Percentiles rank a stretch among this genome's conserved stretches.
These are phyloP conservation scores for Holcopasites calliopsidis DNA, from an alignment of 1,140 invertebrate genomes.

Conservation along the genomic window DNA sequence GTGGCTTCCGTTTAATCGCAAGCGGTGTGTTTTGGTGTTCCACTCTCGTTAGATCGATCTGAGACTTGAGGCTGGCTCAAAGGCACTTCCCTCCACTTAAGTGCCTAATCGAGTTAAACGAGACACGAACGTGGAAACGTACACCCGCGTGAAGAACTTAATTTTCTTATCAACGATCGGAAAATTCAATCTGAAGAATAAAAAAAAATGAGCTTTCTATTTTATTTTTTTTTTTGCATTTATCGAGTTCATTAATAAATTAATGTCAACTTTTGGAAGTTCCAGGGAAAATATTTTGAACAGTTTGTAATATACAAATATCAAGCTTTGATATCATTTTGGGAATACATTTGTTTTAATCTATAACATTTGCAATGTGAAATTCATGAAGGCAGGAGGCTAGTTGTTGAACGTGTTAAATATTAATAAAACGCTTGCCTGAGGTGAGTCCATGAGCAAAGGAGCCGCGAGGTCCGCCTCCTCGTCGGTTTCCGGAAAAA, in stretches of 20 bases:
- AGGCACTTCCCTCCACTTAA: constrained; percentile 9
- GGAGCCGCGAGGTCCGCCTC: constrained; percentile 84
- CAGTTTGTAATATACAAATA: no score
- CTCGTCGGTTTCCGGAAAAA: constrained; percentile 89
- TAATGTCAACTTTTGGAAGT: no score
- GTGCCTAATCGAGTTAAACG: constrained; percentile 15
- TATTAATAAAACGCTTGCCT: constrained; percentile 72
- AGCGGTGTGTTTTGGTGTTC: neutral
- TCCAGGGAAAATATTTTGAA: no score
- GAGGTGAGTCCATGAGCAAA: constrained; percentile 88
- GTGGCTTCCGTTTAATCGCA: neutral
- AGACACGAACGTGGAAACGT: neutral
- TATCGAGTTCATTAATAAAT: no score
- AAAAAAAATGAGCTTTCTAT: no score
- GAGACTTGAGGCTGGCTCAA: constrained; percentile 1
- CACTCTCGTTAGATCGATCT: constrained; percentile 13
- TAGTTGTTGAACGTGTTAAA: neutral
- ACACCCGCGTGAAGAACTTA: neutral
- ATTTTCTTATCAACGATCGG: no score
- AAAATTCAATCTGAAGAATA: no score
- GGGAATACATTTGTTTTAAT: no score
- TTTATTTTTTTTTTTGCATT: no score
- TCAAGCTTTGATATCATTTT: no score
- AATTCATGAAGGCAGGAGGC: no score
- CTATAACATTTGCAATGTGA: no score